Percentiles rank a stretch among this genome's conserved stretches.
phyloP scores from a whole-genome alignment of 2,888 invertebrate genomes.

The Timema podura region DNA sequence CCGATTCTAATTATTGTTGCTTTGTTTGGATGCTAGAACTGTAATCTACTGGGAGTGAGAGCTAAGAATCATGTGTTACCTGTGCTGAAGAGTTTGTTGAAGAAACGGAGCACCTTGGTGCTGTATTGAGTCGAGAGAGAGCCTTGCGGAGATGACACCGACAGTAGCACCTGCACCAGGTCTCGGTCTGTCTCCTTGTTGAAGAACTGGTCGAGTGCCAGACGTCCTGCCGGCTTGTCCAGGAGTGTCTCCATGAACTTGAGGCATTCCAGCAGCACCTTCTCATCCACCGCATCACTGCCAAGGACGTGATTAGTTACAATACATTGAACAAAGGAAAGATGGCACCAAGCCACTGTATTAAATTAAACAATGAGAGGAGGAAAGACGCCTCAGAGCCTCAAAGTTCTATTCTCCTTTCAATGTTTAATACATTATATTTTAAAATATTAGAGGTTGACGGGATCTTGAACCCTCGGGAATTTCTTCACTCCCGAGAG shows the following conservation, averaged over 20 bases:
- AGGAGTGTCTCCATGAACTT: slow-evolving; percentile 83
- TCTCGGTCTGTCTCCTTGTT: slow-evolving; percentile 56
- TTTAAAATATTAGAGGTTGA: no score
- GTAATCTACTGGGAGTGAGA: no score
- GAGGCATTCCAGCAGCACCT: slow-evolving; percentile 62
- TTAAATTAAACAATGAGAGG: no score
- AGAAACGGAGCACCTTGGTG: slow-evolving; percentile 73
- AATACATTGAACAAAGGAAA: no score
- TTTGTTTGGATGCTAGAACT: no score
- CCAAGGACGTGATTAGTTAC: background rate
- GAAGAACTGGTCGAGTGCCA: slow-evolving; percentile 80
- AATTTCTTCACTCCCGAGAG: no score
- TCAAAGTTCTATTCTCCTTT: no score
- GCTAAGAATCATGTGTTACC: slow-evolving; percentile 38
- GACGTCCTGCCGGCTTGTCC: slow-evolving; percentile 74
- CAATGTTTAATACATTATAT: no score
- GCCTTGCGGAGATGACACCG: slow-evolving; percentile 71
- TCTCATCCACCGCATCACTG: slow-evolving; percentile 54
- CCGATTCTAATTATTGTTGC: no score
- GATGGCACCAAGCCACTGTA: no score
- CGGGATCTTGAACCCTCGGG: no score
- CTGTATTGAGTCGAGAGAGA: slow-evolving; percentile 60
- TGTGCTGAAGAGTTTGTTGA: slow-evolving; percentile 63
- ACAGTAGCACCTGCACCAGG: slow-evolving; percentile 73
- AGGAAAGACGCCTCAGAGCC: no score